Percentiles rank a stretch among this genome's conserved stretches.
Evolutionary conservation across 2,113 vertebrate genomes (phyloP).

Genomic region (Merops nubicus): DNA sequence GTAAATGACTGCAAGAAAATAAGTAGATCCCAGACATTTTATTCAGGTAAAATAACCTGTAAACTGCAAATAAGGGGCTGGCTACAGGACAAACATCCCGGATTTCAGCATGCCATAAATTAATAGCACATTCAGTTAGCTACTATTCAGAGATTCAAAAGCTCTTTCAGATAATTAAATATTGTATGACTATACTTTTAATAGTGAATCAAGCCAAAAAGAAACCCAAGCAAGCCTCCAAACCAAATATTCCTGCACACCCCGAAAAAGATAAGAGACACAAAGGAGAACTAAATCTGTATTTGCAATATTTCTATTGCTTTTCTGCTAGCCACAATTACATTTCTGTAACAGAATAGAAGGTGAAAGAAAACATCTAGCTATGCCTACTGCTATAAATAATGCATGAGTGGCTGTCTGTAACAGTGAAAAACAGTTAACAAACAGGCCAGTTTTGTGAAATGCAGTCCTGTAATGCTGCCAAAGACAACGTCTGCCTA

Average conservation of each 20-base stretch:
- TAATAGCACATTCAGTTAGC: background rate
- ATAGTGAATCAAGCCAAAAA: background rate
- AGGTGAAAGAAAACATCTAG: conserved; percentile 39
- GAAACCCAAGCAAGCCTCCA: background rate
- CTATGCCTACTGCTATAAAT: conserved; percentile 19
- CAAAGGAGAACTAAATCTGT: conserved; percentile 12
- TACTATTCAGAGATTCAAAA: background rate
- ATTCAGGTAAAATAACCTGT: background rate
- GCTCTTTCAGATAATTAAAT: background rate
- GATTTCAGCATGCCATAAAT: background rate
- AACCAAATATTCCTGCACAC: background rate
- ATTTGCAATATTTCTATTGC: conserved; percentile 28
- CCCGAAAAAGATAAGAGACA: background rate
- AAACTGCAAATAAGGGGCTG: background rate
- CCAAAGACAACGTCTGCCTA: conserved; percentile 56
- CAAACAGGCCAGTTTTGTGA: conserved; percentile 14
- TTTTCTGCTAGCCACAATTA: conserved; percentile 36
- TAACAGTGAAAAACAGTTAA: conserved; percentile 32
- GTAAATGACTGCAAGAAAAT: background rate
- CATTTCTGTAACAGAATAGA: conserved; percentile 35
- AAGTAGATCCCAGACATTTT: background rate
- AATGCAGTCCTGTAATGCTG: background rate
- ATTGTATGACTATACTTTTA: background rate
- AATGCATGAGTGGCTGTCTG: conserved; percentile 28
- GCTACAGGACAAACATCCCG: background rate